Base-by-base conservation (phyloP, 2,113 vertebrate genomes). In the Lontra canadensis region DNA sequence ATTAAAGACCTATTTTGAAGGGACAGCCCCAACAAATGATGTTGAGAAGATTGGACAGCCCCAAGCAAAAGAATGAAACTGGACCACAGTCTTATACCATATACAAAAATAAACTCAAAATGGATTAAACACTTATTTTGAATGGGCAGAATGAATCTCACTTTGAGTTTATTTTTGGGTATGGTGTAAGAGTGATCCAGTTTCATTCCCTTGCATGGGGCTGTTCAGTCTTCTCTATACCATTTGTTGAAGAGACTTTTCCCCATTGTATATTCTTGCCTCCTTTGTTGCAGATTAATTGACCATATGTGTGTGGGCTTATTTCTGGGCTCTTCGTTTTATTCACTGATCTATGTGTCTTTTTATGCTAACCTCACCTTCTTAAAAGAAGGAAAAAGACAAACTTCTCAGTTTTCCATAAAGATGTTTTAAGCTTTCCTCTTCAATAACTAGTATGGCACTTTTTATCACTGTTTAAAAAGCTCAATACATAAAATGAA, bases 391-490 rank as follows among this genome's bases (percentile, higher is more conserved):
- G 85, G 71, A 94, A 94, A 76, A 80, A 52, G 57, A 93, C 67
- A 98, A 86, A 92, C 76, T 36, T 65, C 2, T 90, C 42, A 55
- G 88, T 97, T 97, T 96, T 95, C 17, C 63, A 18, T 84, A 57
- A 97, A 98, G 78, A 49, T 95, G 92, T 78, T 63, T 90, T 49
- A 42, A 31, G 1, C 8, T 85, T 96, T 93, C 17, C 14, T 71
- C 10, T 85, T 91, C 21, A 94, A 11, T 73, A 94, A 90, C 59
- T n/a, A 12, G 2, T 87, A 34, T 79, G 92, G 57, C 69, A 97
- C 94, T 98, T 88, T 98, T 63, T 55, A 96, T 97, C 96, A 97
- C 67, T 87, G 86, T 97, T 98, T 93, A 96, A 95, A 98, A 90
- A 91, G 90, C n/a, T 97, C 76, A 97, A 80, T 97, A 97, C 23